These are phyloP conservation scores for Ceratotherium simum DNA, from an alignment of 2,113 vertebrate species.

Conservation along the genomic window DNA sequence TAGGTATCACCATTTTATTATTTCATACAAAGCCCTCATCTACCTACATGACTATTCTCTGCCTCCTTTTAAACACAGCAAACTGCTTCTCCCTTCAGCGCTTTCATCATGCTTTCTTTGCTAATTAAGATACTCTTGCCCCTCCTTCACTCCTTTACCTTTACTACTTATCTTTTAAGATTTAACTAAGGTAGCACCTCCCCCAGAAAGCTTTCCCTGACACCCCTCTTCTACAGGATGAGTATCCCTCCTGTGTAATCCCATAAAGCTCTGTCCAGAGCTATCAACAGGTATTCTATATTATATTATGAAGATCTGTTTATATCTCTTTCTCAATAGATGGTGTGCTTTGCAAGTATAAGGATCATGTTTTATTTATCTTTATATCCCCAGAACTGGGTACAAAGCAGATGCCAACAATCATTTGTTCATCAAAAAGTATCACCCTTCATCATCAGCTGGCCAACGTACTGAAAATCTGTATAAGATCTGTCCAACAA, in stretches of 20 bases:
- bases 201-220: constrained; percentile 15
- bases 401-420: neutral
- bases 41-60: neutral
- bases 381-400: constrained; percentile 32
- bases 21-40: neutral
- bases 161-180: neutral
- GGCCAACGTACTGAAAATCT: neutral
- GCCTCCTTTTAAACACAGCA: neutral
- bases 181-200: neutral
- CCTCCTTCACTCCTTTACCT: neutral
- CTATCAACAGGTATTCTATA: neutral
- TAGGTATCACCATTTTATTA: neutral
- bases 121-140: neutral
- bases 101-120: neutral
- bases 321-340: constrained; percentile 25
- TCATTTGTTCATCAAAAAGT: constrained; percentile 24
- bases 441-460: neutral
- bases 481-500: neutral
- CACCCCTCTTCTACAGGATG: neutral
- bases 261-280: neutral
- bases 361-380: neutral
- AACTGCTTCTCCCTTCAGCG: neutral
- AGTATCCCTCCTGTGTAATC: neutral
- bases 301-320: neutral
- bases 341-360: neutral